phyloP scores from a whole-genome alignment of 2,113 vertebrate species.

The Vombatus ursinus region DNA sequence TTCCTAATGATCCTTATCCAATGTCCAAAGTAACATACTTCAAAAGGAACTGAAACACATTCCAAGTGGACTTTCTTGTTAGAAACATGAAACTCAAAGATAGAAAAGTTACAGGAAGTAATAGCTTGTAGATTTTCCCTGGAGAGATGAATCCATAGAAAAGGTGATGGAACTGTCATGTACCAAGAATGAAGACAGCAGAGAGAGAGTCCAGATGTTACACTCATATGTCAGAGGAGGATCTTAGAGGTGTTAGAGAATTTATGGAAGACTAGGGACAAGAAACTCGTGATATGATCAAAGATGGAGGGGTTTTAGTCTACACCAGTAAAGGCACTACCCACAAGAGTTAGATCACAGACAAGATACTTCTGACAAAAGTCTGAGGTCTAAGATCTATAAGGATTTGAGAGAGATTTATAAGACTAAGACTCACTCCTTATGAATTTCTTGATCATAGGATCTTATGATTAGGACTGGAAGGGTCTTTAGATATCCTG shows the following conservation, averaged over 20 bases:
- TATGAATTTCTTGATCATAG: neutral
- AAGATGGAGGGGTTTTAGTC: neutral
- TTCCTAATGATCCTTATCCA: neutral
- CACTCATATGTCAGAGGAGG: neutral
- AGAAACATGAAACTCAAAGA: neutral
- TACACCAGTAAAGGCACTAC: neutral
- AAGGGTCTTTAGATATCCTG: neutral
- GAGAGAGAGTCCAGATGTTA: neutral
- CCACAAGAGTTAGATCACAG: neutral
- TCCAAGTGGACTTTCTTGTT: neutral
- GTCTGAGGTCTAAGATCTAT: neutral
- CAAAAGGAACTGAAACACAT: neutral
- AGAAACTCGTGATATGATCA: neutral
- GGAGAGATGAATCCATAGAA: neutral
- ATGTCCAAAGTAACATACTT: neutral
- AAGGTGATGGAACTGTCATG: neutral
- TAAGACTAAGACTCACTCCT: neutral
- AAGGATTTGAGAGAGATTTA: neutral
- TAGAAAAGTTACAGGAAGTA: neutral
- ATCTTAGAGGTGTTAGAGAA: neutral
- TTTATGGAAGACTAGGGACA: neutral
- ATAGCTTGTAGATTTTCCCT: neutral
- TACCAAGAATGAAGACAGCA: neutral
- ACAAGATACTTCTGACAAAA: neutral
- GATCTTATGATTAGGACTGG: neutral